Conservation (phyloP, 2,888 invertebrate species). For the Myopa testacea region DNA sequence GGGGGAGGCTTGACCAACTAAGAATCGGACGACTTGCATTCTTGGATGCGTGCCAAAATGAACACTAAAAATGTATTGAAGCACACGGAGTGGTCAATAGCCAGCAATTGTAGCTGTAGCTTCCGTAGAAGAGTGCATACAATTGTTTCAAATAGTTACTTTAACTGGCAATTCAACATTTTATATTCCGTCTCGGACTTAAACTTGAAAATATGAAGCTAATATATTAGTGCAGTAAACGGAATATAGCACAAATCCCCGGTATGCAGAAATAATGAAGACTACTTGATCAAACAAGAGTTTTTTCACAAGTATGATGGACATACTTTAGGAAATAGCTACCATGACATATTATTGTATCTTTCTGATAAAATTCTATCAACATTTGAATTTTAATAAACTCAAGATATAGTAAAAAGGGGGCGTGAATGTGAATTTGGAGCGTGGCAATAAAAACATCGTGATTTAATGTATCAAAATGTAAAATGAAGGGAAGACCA, state of each 20-base stretch:
- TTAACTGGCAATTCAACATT: constrained; percentile 5
- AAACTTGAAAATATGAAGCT: neutral
- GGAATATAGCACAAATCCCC: neutral
- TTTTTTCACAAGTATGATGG: too few relatives aligned
- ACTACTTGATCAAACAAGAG: neutral
- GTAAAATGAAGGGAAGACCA: too few relatives aligned
- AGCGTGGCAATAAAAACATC: too few relatives aligned
- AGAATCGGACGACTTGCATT: neutral
- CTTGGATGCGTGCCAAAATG: constrained; percentile 27
- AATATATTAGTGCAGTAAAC: neutral
- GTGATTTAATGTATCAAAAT: too few relatives aligned
- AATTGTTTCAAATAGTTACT: neutral
- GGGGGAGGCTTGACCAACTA: neutral
- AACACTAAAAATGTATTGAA: neutral
- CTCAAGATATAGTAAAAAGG: too few relatives aligned
- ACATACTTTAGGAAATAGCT: too few relatives aligned
- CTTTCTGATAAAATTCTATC: too few relatives aligned
- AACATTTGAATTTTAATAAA: too few relatives aligned
- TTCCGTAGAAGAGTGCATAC: constrained; percentile 7
- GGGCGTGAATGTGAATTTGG: too few relatives aligned
- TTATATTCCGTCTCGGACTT: neutral
- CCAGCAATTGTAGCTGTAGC: constrained; percentile 7
- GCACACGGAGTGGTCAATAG: constrained; percentile 28
- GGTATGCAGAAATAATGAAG: neutral
- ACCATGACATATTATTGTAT: too few relatives aligned